Percentiles rank a stretch among this genome's conserved stretches.
Evolutionary conservation across 2,888 invertebrate species (phyloP).

Genomic region (Thymelicus lineola): DNA sequence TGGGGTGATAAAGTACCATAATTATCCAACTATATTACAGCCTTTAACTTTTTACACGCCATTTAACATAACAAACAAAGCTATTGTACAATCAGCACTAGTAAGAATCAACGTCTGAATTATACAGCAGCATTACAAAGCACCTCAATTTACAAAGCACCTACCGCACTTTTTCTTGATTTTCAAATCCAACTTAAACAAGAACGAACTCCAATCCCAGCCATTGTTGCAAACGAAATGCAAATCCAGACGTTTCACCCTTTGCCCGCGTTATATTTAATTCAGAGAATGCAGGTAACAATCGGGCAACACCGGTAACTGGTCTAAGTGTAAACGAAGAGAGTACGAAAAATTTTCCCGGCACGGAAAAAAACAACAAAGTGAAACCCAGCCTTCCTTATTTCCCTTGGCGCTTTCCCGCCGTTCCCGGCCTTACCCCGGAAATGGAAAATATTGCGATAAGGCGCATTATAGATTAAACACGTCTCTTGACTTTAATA

Average conservation of each 20-base stretch:
- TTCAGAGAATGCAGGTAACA: conserved; percentile 80
- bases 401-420: conserved; percentile 81
- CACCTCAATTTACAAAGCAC: conserved; percentile 26
- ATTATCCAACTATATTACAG: too few relatives aligned
- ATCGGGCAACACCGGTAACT: conserved; percentile 77
- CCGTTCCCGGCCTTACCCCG: conserved; percentile 71
- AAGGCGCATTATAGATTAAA: conserved; percentile 85
- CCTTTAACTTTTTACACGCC: too few relatives aligned
- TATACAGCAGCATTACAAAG: conserved; percentile 29
- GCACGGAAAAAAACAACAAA: conserved; percentile 73
- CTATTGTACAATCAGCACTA: not conserved
- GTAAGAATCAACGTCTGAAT: conserved; percentile 8
- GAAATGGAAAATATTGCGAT: conserved; percentile 86
- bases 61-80: conserved; percentile 1
- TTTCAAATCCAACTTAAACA: conserved; percentile 58
- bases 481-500: conserved; percentile 75
- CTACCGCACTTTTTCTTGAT: conserved; percentile 46
- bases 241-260: conserved; percentile 82
- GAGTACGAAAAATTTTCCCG: conserved; percentile 75
- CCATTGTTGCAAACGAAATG: conserved; percentile 78
- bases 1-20: too few relatives aligned
- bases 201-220: conserved; percentile 63
- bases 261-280: conserved; percentile 79
- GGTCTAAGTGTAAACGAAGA: conserved; percentile 83
- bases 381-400: conserved; percentile 83